phyloP scores from a whole-genome alignment of 2,888 invertebrate genomes.

The Drymonia ruficornis region DNA sequence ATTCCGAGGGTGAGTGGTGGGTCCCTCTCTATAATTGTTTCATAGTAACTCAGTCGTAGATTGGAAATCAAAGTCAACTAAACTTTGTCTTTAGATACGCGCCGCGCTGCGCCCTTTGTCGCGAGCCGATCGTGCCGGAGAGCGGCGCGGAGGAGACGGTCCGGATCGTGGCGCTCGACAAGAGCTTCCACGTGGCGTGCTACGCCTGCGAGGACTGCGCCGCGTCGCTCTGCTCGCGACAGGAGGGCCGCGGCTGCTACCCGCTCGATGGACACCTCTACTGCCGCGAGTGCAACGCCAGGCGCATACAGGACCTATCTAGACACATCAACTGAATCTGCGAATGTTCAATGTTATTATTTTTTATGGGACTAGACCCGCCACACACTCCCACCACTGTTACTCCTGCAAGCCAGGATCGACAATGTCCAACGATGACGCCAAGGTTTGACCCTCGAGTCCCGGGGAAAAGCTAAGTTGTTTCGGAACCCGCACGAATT shows the following conservation, averaged over 20 bases:
- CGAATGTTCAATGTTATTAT: not conserved
- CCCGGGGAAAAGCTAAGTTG: too few species aligned
- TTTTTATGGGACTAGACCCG: too few species aligned
- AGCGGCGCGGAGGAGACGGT: constrained; percentile 98
- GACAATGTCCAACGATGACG: too few species aligned
- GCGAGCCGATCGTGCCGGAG: constrained; percentile 97
- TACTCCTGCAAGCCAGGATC: too few species aligned
- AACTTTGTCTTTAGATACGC: constrained; percentile 87
- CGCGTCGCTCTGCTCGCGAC: constrained; percentile 94
- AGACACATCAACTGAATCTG: constrained; percentile 75
- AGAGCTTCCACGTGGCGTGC: constrained; percentile 97
- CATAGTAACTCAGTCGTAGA: too few species aligned
- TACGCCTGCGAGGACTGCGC: constrained; percentile 99
- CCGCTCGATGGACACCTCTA: constrained; percentile 98
- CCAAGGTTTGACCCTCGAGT: too few species aligned
- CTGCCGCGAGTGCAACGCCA: constrained; percentile 98
- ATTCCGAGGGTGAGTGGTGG: too few species aligned
- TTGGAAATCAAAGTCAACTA: too few species aligned
- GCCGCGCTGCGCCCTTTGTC: constrained; percentile 98
- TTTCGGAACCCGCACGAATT: too few species aligned
- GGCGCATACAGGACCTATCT: constrained; percentile 95
- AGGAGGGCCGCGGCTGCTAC: constrained; percentile 98
- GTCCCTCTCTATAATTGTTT: too few species aligned
- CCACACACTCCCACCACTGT: too few species aligned
- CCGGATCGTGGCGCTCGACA: constrained; percentile 97